Evolutionary conservation across 2,113 vertebrate genomes (phyloP), one percentile per base, ranked within the genome.

Genomic region (Chaenocephalus aceratus): DNA sequence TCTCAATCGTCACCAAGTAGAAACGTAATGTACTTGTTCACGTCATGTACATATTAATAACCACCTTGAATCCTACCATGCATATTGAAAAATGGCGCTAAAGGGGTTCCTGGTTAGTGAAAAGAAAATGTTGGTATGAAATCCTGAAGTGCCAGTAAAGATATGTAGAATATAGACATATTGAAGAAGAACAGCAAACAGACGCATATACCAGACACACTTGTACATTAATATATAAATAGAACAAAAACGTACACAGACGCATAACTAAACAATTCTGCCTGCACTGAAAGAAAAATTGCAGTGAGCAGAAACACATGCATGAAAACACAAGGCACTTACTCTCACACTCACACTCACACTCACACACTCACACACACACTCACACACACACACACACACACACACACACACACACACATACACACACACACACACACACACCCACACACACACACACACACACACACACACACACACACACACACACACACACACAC

Each of bases 301-400:
- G 13, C 56, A 36, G 16, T 21, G 68, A 68, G 34, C 53, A 30
- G n/a, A 58, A 53, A 63, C n/a, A 71, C 54, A 64, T 65, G n/a
- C 66, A 48, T 57, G 34, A 21, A 67, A 48, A 77, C 46, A 63
- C 58, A 74, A 41, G 36, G 36, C 36, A 41, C 36, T 7, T 7
- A 41, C 36, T 7, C 36, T 8, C 30, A 67, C 54, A 60, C 45
- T 21, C 21, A 21, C 21, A 21, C 21, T 21, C 21, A 34, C 12
- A 61, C 9, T 52, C n/a, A 30, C 26, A 67, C 26, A 69, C 26
- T 53, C 13, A 10, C 34, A 56, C 26, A 58, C 48, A 34, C n/a
- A 26, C 36, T 4, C 30, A 30, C 30, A 30, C 30, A 30, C 30
- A 72, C 46, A 62, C 58, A 73, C 16, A 63, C 5, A 15, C 30